These are phyloP conservation scores for Neogale vison DNA, from an alignment of 2,113 vertebrate species.

Conservation along the genomic window DNA sequence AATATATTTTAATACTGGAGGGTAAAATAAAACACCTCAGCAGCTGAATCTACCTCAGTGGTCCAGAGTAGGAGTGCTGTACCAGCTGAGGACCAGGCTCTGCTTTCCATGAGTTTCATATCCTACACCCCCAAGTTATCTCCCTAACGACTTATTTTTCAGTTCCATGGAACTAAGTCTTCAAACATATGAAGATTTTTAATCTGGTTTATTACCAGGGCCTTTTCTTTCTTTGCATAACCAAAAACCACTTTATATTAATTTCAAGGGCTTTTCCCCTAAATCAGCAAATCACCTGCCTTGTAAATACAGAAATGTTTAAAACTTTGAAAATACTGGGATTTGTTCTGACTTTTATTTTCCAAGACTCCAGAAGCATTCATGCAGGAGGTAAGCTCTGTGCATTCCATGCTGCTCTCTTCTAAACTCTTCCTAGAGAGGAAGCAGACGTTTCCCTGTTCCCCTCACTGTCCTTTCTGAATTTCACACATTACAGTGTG, in stretches of 20 bases:
- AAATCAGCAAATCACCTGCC: not conserved
- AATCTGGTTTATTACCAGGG: not conserved
- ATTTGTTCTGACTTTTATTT: not conserved
- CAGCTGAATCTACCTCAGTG: too few relatives aligned
- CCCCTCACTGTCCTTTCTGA: fast-evolving
- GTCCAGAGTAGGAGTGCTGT: fast-evolving
- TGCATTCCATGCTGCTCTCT: not conserved
- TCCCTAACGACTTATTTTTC: not conserved
- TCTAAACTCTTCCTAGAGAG: not conserved
- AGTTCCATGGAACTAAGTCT: not conserved
- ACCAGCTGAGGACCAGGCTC: not conserved
- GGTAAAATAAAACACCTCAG: fast-evolving
- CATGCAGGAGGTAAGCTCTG: not conserved
- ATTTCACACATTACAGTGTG: fast-evolving
- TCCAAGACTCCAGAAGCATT: not conserved
- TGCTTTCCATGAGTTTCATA: not conserved
- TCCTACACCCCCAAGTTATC: fast-evolving
- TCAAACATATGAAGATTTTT: too few relatives aligned
- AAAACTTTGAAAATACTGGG: not conserved
- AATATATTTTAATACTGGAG: not conserved
- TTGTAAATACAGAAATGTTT: not conserved
- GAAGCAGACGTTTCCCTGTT: not conserved
- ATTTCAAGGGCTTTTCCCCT: not conserved
- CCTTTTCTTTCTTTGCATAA: not conserved
- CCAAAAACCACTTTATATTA: not conserved